phyloP scores from a whole-genome alignment of 2,797 vertebrate species.

The Sardinella longiceps region DNA sequence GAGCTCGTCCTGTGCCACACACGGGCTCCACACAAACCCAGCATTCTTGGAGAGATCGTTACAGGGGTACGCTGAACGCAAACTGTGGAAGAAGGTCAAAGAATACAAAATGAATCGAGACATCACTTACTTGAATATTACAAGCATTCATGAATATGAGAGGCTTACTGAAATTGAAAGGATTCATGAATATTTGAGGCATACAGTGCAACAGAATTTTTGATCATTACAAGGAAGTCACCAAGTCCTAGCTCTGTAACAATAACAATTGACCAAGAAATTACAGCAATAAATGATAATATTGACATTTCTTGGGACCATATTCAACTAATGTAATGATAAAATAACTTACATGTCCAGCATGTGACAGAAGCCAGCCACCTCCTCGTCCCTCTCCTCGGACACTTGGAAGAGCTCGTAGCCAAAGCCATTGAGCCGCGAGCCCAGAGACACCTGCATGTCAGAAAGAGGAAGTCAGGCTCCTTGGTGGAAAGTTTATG shows the following conservation, averaged over 20 bases:
- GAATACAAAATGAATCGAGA: too few species aligned
- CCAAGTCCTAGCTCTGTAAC: too few species aligned
- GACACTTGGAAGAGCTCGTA: slow-evolving; percentile 94
- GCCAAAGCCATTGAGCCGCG: slow-evolving; percentile 69
- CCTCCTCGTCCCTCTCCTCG: slow-evolving; percentile 94
- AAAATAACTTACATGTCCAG: slow-evolving; percentile 87
- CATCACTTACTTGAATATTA: too few species aligned
- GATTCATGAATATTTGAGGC: too few species aligned
- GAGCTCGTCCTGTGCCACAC: slow-evolving; percentile 81
- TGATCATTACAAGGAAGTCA: not conserved
- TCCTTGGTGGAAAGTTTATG: not conserved
- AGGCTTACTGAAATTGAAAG: too few species aligned
- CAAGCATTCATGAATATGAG: too few species aligned
- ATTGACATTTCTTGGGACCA: too few species aligned
- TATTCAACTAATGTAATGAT: not conserved
- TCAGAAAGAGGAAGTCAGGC: slow-evolving; percentile 36
- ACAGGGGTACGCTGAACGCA: slow-evolving; percentile 79
- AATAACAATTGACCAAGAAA: too few species aligned
- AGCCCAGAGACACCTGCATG: slow-evolving; percentile 72
- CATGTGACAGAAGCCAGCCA: slow-evolving; percentile 96
- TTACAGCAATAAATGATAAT: too few species aligned
- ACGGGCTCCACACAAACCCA: slow-evolving; percentile 85
- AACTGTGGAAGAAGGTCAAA: slow-evolving; percentile 64
- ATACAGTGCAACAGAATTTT: not conserved
- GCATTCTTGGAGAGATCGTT: slow-evolving; percentile 74